phyloP scores from a whole-genome alignment of 2,797 vertebrate species.

The Pyrocephalus nanus region DNA sequence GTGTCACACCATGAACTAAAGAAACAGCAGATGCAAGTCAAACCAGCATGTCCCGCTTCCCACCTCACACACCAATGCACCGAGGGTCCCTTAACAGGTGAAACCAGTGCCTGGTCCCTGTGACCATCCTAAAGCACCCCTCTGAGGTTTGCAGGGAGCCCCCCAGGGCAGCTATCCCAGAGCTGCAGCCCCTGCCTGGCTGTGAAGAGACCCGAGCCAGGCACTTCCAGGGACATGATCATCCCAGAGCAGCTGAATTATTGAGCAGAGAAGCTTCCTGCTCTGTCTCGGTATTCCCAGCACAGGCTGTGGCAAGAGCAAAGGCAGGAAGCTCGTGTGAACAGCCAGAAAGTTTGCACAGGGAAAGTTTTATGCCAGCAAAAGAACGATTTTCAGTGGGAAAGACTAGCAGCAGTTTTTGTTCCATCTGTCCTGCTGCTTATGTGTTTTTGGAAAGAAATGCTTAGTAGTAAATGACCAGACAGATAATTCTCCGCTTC shows the following conservation, averaged over 20 bases:
- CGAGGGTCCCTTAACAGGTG: rapidly evolving
- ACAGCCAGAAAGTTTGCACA: conserved; percentile 21
- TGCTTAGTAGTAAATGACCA: conserved; percentile 37
- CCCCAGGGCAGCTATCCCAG: not conserved
- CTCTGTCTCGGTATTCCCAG: conserved; percentile 1
- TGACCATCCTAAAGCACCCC: not conserved
- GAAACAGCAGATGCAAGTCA: not conserved
- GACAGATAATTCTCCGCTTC: conserved; percentile 39
- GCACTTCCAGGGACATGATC: rapidly evolving
- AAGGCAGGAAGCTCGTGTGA: not conserved
- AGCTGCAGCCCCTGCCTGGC: not conserved
- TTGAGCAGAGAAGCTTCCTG: conserved; percentile 14
- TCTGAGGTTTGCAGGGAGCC: not conserved
- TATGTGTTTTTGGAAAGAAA: conserved; percentile 13
- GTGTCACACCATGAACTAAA: not conserved
- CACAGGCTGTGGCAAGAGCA: not conserved
- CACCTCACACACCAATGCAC: not conserved
- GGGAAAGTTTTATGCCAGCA: not conserved
- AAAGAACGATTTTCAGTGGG: not conserved
- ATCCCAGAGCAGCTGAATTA: conserved; percentile 40
- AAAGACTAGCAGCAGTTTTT: not conserved
- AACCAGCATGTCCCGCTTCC: not conserved
- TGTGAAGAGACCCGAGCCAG: not conserved
- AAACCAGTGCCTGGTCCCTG: not conserved
- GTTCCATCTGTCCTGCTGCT: conserved; percentile 5